Evolutionary conservation across 2,888 invertebrate species (phyloP).

Genomic region (Pogonocherus hispidulus): DNA sequence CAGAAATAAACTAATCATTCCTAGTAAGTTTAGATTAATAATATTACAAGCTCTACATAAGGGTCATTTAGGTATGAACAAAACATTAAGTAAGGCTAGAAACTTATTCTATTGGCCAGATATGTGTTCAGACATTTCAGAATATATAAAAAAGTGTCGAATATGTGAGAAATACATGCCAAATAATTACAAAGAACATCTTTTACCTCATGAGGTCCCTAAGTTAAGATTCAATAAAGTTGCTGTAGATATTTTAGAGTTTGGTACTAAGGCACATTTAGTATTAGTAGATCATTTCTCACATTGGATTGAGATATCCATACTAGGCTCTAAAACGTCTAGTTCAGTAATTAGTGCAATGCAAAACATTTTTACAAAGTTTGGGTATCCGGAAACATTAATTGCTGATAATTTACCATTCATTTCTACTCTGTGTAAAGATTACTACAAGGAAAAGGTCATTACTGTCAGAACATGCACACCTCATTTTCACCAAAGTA

Average conservation of each 20-base stretch:
- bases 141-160: constrained; percentile 5
- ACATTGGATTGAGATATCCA: constrained; percentile 23
- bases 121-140: constrained; percentile 1
- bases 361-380: constrained; percentile 22
- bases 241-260: constrained; percentile 15
- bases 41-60: constrained; percentile 41
- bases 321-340: constrained; percentile 20
- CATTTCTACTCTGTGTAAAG: constrained; percentile 42
- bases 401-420: constrained; percentile 51
- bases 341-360: constrained; percentile 7
- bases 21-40: neutral
- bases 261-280: constrained; percentile 13
- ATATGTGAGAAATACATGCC: constrained; percentile 10
- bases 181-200: neutral
- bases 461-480: constrained; percentile 41
- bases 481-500: constrained; percentile 42
- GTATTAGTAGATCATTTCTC: constrained; percentile 16
- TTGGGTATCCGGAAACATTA: constrained; percentile 53
- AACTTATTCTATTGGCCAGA: constrained; percentile 18
- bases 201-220: neutral
- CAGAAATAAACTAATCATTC: constrained; percentile 37
- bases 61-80: constrained; percentile 34
- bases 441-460: constrained; percentile 45
- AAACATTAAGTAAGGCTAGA: constrained; percentile 18
- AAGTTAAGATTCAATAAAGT: constrained; percentile 1